A percentile compares a stretch with the other conserved stretches of the same genome.
These are phyloP conservation scores for Arvicanthis niloticus DNA, from an alignment of 2,113 vertebrate genomes.

Conservation along the genomic window DNA sequence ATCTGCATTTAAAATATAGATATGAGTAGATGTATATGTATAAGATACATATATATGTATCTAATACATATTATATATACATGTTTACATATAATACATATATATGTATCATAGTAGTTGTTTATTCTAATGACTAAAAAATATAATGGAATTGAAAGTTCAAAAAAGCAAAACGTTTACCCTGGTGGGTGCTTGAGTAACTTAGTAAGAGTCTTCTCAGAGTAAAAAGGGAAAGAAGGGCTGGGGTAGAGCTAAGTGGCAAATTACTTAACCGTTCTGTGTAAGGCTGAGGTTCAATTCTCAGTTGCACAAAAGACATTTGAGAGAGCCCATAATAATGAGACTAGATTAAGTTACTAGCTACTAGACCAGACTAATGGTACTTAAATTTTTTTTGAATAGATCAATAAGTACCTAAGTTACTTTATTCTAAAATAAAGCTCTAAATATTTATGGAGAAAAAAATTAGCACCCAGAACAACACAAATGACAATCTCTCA, in stretches of 20 bases:
- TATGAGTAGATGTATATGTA: too few species aligned
- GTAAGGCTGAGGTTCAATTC: not conserved
- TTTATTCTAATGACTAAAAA: slow-evolving; percentile 41
- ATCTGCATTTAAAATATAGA: too few species aligned
- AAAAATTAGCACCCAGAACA: not conserved
- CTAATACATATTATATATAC: too few species aligned
- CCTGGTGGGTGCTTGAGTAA: not conserved
- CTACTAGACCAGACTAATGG: not conserved
- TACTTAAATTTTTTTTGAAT: slow-evolving; percentile 40
- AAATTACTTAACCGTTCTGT: not conserved
- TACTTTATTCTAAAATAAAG: not conserved
- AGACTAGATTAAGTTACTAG: not conserved
- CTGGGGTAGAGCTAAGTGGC: not conserved
- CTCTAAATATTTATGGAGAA: not conserved
- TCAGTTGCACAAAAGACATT: not conserved
- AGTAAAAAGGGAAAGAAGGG: not conserved
- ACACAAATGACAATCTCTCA: slow-evolving; percentile 33
- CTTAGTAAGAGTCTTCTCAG: not conserved
- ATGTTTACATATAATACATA: not conserved
- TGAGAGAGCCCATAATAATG: not conserved
- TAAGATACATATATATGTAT: too few species aligned
- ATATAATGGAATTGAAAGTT: slow-evolving; percentile 25
- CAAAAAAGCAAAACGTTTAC: not conserved
- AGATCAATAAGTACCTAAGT: not conserved
- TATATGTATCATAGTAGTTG: not conserved